These are phyloP conservation scores for Hoplostethus atlanticus DNA, from an alignment of 2,797 vertebrate genomes.

Conservation along the genomic window DNA sequence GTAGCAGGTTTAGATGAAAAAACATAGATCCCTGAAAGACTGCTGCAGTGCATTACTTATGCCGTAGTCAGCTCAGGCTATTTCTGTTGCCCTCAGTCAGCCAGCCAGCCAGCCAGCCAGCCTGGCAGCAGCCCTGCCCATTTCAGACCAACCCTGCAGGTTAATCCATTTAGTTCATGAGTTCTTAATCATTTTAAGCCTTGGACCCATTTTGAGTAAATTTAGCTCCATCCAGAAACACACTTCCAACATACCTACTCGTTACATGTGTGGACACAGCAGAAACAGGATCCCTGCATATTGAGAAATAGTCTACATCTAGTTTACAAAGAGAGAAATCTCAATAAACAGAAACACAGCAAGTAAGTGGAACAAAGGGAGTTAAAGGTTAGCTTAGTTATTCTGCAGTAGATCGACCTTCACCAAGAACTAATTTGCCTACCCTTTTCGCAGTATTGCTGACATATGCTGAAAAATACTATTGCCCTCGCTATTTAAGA, in stretches of 20 bases:
- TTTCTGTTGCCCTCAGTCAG: conserved; percentile 67
- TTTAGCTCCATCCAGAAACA: conserved; percentile 1
- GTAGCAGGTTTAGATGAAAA: conserved; percentile 43
- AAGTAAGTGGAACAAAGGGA: conserved; percentile 2
- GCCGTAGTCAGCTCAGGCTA: conserved; percentile 70
- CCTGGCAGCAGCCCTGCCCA: conserved; percentile 55
- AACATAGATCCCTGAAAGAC: conserved; percentile 33
- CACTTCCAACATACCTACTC: not conserved
- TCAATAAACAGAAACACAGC: not conserved
- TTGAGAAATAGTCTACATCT: conserved; percentile 4
- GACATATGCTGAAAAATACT: not conserved
- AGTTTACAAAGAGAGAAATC: conserved; percentile 1
- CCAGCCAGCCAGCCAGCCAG: conserved; percentile 49
- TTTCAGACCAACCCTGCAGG: conserved; percentile 63
- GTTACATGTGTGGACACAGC: conserved; percentile 3
- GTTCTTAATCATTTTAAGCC: conserved; percentile 49
- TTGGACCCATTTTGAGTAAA: conserved; percentile 43
- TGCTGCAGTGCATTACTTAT: conserved; percentile 64
- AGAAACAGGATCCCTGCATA: not conserved
- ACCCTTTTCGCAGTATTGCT: conserved; percentile 19
- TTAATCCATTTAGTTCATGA: conserved; percentile 61
- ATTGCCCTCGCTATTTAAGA: conserved; percentile 5
- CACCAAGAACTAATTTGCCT: not conserved
- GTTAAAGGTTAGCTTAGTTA: conserved; percentile 14
- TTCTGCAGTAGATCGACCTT: conserved; percentile 21